Evolutionary conservation across 2,797 vertebrate species (phyloP), one percentile per base, ranked within the genome.

Genomic region (Ctenopoma kingsleyae): DNA sequence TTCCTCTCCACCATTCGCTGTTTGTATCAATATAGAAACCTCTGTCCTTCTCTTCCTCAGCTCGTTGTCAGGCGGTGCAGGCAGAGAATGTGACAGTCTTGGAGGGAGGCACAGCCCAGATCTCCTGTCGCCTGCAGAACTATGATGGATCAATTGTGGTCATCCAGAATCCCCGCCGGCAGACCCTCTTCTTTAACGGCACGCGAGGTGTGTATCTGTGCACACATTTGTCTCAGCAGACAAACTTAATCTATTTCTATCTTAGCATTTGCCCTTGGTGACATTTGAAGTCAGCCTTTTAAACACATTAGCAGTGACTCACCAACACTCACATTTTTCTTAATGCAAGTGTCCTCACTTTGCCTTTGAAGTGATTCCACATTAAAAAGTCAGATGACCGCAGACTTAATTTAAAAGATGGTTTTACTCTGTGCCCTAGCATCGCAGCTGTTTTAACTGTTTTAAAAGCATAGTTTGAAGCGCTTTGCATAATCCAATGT

Each of bases 171-270:
- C 97, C 97, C 1, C 93, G 95, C 41, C 93, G 97, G 23, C 97
- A 98, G 88, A 98, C 96, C 0, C 96, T 98, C 19, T 98, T 98
- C 92, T 98, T 98, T 90, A 98, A 98, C 0, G 97, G 97, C 74
- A 97, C 96, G 0, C 90, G 96, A 72, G 97, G 97, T 97, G 83
- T 87, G 92, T 67, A 12, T 47, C 64, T 15, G 19, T 4, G 1
- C 12, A 40, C 61, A 55, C 49, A 3, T 68, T 67, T 27, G 8
- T 69, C 70, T 72, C 49, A 7, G 27, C 27, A 27, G 57, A 65
- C 50, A 63, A 64, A 71, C 52, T n/a, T 35, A 36, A 80, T 76
- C 60, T 19, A 32, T 87, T 49, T 49, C 20, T 36, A 67, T 75
- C 50, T 54, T 15, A 75, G 60, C 55, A 10, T 82, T 55, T 76